phyloP scores from a whole-genome alignment of 2,113 vertebrate genomes.

The Cyprinus carpio region DNA sequence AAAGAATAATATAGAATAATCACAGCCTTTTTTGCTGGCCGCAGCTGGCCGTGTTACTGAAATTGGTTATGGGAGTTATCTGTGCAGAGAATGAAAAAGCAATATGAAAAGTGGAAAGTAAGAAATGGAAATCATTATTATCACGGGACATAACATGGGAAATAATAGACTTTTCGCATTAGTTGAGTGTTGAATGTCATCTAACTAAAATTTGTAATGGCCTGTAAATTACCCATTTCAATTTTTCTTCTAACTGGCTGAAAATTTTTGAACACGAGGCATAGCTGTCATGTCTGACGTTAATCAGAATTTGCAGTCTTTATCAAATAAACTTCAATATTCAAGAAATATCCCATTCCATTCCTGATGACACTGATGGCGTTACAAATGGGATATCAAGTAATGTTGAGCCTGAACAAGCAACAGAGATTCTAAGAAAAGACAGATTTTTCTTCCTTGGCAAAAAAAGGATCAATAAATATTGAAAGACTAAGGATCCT shows the following conservation, averaged over 20 bases:
- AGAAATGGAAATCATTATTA: constrained; percentile 30
- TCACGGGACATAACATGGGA: constrained; percentile 26
- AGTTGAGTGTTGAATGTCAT: constrained; percentile 1
- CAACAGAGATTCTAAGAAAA: not conserved
- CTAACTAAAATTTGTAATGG: constrained; percentile 19
- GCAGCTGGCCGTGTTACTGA: not conserved
- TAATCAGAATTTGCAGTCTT: constrained; percentile 22
- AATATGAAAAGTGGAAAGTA: constrained; percentile 31
- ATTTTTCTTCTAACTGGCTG: constrained; percentile 1
- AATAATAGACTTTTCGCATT: constrained; percentile 31
- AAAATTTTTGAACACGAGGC: not conserved
- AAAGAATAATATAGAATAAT: not conserved
- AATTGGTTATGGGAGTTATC: constrained; percentile 32
- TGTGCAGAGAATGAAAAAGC: not conserved
- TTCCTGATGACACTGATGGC: not conserved
- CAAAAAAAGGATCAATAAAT: not conserved
- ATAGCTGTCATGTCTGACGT: not conserved
- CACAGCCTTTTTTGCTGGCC: not conserved
- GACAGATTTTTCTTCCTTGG: not conserved
- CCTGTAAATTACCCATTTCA: constrained; percentile 4
- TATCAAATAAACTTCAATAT: constrained; percentile 2
- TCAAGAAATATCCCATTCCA: not conserved
- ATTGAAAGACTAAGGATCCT: constrained; percentile 11
- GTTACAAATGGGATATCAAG: not conserved
- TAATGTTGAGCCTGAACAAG: not conserved